Evolutionary conservation across 2,113 vertebrate species (phyloP), one percentile per base, ranked within the genome.

Genomic region (Pogona vitticeps): DNA sequence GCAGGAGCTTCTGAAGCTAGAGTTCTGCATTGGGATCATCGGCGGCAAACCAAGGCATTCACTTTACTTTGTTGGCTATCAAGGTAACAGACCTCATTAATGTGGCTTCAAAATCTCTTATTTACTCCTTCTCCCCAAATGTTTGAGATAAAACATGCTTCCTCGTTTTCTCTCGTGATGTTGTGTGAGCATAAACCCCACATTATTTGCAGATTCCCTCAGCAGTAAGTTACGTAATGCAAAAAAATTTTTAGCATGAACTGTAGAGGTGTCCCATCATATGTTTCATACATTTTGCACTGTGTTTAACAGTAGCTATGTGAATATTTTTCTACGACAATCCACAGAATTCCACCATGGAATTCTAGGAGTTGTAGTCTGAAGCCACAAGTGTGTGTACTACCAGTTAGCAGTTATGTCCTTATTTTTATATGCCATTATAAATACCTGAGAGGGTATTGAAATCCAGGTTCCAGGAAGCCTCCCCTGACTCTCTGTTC

Each of bases 21-120:
- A 97, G 18, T 97, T 97, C 90, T 98, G 98, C 91, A 96, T 98
- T 61, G 98, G 98, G 76, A 98, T 99, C 92, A 98, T 98, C 18
- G 98, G 98, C 7, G 98, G 98, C 67, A 98, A 98, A 92, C 98
- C 98, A 0, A 97, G 98, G 67, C 98, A 99, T 90, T 98, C 98
- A 0, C 96, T 98, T 2, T 99, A 98, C 92, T 99, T 99, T 89
- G 88, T 98, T 38, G 98, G 98, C 84, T 98, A 97, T 91, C 98
- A 98, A 95, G 98, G 98, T 98, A 58, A 71, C 13, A 26, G 28
- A 46, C 26, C 56, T 42, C 31, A 36, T 1, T 63, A 31, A 36
- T 63, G 56, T 46, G 18, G 17, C 13, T 46, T 36, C 28, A 68
- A 80, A 73, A 80, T 73, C 8, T 72, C 46, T 59, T 4, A 15